Evolutionary conservation across 2,888 invertebrate genomes (phyloP), one percentile per base, ranked within the genome.

Genomic region (Augiades crinisus): DNA sequence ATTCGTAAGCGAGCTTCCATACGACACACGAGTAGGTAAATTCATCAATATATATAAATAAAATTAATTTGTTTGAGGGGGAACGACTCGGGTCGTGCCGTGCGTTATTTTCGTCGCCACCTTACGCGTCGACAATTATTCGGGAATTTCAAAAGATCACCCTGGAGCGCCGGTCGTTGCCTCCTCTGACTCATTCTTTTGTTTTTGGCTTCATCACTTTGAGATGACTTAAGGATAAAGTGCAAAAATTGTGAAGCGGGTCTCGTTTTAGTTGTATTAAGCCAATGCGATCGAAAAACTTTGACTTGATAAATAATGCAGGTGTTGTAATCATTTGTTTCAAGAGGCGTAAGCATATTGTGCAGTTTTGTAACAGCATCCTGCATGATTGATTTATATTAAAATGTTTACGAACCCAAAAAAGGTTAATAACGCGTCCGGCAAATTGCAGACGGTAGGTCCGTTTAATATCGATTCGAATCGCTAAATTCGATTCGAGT

Each of bases 61-160:
- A 82, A 82, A 79, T 81, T 78, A 78, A 84, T 84, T 80, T 80
- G 75, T 80, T 74, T 60, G 63, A 63, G 74, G 85, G 82, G 76
- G 78, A 81, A 75, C 78, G 81, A 78, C 76, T 75, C 68, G 60
- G 67, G 58, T 67, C 72, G 75, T 74, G 71, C 76, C 72, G 61
- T 61, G 65, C 67, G 80, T 81, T 87, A 87, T 88, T 87, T 86
- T 80, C 70, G 86, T 85, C 81, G 72, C 73, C 78, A 82, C 78
- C 81, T 81, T 84, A 78, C 77, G 72, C 75, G 79, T 81, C 84
- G 81, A 83, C 85, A 86, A 87, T 87, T 85, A 86, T 86, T 86
- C 75, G 85, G 86, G 85, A 86, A 86, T 87, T 82, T 86, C 78
- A 75, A 81, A 82, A 86, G 86, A 88, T 87, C 87, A 87, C 87